Evolutionary conservation across 1,140 invertebrate species (phyloP), one percentile per base, ranked within the genome.

Genomic region (Hestina assimilis): DNA sequence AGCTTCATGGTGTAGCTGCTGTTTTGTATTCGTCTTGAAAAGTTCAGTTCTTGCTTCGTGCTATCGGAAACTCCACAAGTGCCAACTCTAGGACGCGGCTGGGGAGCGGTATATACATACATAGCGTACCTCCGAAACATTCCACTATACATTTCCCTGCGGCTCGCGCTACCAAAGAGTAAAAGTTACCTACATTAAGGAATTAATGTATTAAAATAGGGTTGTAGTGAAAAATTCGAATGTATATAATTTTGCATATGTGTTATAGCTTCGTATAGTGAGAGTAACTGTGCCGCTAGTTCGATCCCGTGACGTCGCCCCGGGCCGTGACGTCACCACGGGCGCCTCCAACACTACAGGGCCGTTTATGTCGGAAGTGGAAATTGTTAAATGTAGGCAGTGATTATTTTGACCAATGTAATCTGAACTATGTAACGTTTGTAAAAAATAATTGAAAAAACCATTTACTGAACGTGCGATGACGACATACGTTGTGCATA

Each of bases 351-450:
- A 14, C 31, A 23, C n/a, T 23, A 29, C 53, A 40, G 59, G 59
- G 62, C 57, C 66, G 58, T 58, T 66, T 59, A 26, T 38, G 31
- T 45, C 14, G 42, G 62, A 46, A 63, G 43, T 58, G 42, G 47
- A 68, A 63, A 61, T 73, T 69, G 66, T 73, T 75, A 67, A n/a
- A 57, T 52, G 59, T 82, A 72, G 66, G 67, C 72, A 68, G 64
- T 69, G 68, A 75, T 86, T 87, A 73, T 83, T 84, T 80, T 83
- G 83, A 87, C 79, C 83, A 84, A 84, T 87, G 77, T 87, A 82
- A 82, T 80, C 81, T 72, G 72, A 76, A 78, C 70, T 77, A 74
- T 87, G 79, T 87, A 82, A 80, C 73, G 77, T 80, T 84, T 87
- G 83, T 87, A 81, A 81, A 82, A 72, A 77, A n/a, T n/a, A n/a